These are phyloP conservation scores for Mythimna lalbum DNA, from an alignment of 2,888 invertebrate genomes.

Conservation along the genomic window DNA sequence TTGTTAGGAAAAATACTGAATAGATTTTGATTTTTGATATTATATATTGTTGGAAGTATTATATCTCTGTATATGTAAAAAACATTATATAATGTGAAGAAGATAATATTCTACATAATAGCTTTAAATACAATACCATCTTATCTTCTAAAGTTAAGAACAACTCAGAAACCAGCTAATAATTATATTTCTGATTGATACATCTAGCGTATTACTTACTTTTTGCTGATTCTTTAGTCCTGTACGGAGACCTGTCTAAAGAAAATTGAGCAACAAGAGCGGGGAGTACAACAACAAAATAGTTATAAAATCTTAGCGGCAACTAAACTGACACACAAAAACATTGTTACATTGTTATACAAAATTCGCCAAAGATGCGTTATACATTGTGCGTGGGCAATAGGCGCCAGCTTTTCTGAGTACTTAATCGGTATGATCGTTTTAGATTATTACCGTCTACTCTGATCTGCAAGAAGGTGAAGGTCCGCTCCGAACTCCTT, in stretches of 20 bases:
- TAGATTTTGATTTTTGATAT: too few relatives aligned
- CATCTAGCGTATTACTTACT: background rate
- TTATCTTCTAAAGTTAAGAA: background rate
- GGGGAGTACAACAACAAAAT: background rate
- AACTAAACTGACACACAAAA: background rate
- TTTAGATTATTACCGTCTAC: slow-evolving; percentile 12
- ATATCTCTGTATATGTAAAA: too few relatives aligned
- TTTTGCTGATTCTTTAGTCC: background rate
- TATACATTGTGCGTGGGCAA: slow-evolving; percentile 22
- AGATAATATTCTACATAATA: too few relatives aligned
- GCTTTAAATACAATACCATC: too few relatives aligned
- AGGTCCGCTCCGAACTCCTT: background rate
- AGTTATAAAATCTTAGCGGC: background rate
- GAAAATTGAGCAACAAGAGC: background rate
- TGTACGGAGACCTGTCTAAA: background rate
- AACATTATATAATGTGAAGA: too few relatives aligned
- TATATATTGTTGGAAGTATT: too few relatives aligned
- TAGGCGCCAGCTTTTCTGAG: slow-evolving; percentile 36
- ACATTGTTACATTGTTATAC: background rate
- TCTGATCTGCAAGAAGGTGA: background rate
- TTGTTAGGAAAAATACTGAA: too few relatives aligned
- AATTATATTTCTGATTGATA: background rate
- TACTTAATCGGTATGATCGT: slow-evolving; percentile 54
- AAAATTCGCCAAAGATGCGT: slow-evolving; percentile 27
- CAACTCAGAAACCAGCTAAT: background rate